Base-by-base conservation (phyloP, 2,888 invertebrate genomes). In the Actias luna region DNA sequence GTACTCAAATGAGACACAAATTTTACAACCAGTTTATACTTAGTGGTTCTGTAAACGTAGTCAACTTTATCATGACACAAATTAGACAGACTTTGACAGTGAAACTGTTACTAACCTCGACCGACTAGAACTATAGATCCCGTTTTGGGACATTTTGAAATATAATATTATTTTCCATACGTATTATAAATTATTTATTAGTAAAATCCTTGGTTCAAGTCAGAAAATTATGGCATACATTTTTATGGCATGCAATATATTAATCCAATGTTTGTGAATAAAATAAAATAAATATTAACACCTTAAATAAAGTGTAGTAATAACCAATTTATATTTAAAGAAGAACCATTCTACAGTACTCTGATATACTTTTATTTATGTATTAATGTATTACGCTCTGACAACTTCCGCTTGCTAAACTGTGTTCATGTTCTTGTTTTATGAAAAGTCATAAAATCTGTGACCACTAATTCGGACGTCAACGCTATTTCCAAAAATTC, bases 21-120 rank as follows among this genome's bases (percentile, higher is more conserved):
- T 74, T 73, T 72, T 73, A 78, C 78, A 82, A 83, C 83, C 83
- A 77, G 80, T 83, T n/a, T 84, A 74, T 76, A 42, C 74, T 76
- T 76, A 71, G 78, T 77, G 66, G 70, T 75, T 78, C 68, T 75
- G 73, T 77, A 79, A 76, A 83, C 74, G 76, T 78, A 74, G 71
- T 70, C 73, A 76, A 69, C 79, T 78, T 76, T 74, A 76, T 76
- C 73, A 71, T 73, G 79, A 77, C 80, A 80, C 74, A 72, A 79
- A 80, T 82, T 79, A 70, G 67, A 76, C 69, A 72, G 70, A 75
- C 74, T 77, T 73, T 70, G 74, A 74, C 70, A 72, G 62, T 69
- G 71, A 73, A 76, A 71, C 70, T 62, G n/a, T n/a, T n/a, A 61
- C 65, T 66, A 62, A 39, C 39, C 22, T 27, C 61, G 61, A 16